Base-by-base conservation (phyloP, 1,140 invertebrate genomes). In the Drosophila navojoa region DNA sequence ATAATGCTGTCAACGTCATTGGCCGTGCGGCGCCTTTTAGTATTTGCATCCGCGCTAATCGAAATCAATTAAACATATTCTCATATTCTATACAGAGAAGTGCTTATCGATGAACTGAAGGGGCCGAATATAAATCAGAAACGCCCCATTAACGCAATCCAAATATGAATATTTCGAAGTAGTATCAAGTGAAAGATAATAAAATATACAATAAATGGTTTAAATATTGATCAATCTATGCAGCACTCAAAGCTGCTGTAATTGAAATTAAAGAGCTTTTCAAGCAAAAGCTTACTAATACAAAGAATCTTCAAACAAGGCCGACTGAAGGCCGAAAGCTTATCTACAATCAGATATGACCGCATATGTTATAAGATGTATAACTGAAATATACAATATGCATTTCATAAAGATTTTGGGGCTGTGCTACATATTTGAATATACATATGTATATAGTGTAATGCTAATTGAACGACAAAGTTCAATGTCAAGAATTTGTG, bases 401-500 rank as follows among this genome's bases (percentile, higher is more conserved):
- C 42, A 16, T 16, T 16, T 45, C 15, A 44, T 44, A 15, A 44
- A 15, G 13, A 6, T n/a, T 16, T 45, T 45, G 16, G 16, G 42
- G 3, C 0, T 15, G 5, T 11, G 63, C 19, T 38, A 42, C 1
- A 35, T 22, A 22, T 22, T 22, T 19, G 1, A 19, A 22, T 2
- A 22, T 5, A 6, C 4, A 5, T 29, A 29, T 3, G 4, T 29
- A 29, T 5, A 35, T 16, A 3, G 40, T 19, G 6, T 38, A 53
- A 69, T 62, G 57, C 52, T 58, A 61, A 74, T 62, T 74, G 45
- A 40, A 38, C 70, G 13, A 53, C 49, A 47, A 66, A 60, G 49
- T 82, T 84, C 71, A 82, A 76, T 76, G 71, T 79, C 63, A 76
- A 62, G 72, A 69, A 64, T 74, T 25, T 32, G 54, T 59, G 29